Evolutionary conservation across 2,113 vertebrate species (phyloP).

Genomic region (Prionailurus viverrinus): DNA sequence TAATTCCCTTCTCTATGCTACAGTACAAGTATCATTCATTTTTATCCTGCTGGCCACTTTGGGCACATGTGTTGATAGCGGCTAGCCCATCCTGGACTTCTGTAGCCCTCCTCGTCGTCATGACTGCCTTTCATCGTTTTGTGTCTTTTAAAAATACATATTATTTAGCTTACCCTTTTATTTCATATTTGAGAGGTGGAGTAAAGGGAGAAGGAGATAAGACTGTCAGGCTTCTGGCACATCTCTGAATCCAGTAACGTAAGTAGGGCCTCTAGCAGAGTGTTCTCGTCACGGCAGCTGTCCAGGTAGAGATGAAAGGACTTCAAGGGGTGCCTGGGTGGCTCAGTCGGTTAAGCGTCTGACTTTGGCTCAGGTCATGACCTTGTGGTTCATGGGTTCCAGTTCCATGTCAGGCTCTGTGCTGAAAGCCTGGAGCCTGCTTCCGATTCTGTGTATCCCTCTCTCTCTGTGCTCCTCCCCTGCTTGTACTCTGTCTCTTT

Average conservation of each 20-base stretch:
- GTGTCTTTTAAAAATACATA: neutral
- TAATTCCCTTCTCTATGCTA: neutral
- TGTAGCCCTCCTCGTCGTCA: neutral
- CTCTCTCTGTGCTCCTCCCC: too few relatives aligned
- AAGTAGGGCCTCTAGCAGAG: neutral
- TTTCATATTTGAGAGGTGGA: neutral
- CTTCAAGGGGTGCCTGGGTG: neutral
- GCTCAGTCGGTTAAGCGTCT: too few relatives aligned
- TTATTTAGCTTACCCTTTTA: neutral
- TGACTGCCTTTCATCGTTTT: conserved; percentile 3
- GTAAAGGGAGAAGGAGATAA: neutral
- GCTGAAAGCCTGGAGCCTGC: too few relatives aligned
- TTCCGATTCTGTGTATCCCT: too few relatives aligned
- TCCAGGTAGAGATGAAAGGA: neutral
- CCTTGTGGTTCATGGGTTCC: too few relatives aligned
- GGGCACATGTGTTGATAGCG: neutral
- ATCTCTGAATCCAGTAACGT: neutral
- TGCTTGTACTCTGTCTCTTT: too few relatives aligned
- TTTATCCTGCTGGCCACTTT: neutral
- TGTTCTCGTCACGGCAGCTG: neutral
- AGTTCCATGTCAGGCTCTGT: too few relatives aligned
- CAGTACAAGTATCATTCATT: neutral
- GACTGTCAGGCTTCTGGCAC: neutral
- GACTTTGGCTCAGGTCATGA: too few relatives aligned
- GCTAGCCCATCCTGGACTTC: neutral